Evolutionary conservation across 1,140 invertebrate genomes (phyloP).

Genomic region (Diploscapter pachys): DNA sequence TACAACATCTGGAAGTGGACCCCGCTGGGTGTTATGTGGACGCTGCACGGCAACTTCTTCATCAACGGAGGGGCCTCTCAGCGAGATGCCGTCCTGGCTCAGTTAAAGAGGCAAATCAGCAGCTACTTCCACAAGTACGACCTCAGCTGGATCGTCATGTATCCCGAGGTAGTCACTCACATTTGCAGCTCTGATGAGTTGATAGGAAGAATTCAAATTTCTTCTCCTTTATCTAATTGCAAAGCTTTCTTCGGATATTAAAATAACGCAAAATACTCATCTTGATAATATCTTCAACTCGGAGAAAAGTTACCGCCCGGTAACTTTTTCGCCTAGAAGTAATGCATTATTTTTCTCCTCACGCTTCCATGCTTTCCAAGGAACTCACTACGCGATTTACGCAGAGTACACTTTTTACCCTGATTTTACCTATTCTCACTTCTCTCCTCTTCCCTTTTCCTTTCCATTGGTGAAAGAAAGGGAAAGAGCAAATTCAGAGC

Average conservation of each 20-base stretch:
- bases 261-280: too few relatives aligned
- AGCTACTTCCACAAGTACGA: conserved; percentile 45
- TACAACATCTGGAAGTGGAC: conserved; percentile 47
- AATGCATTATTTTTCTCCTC: too few relatives aligned
- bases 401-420: too few relatives aligned
- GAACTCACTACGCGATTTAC: too few relatives aligned
- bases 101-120: conserved; percentile 44
- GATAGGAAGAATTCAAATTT: conserved; percentile 6
- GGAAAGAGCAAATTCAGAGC: background rate
- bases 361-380: too few relatives aligned
- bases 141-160: conserved; percentile 55
- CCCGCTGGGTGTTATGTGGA: conserved; percentile 43
- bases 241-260: too few relatives aligned
- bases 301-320: too few relatives aligned
- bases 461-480: background rate
- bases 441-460: too few relatives aligned
- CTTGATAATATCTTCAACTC: too few relatives aligned
- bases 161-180: conserved; percentile 41
- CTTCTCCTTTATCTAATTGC: conserved; percentile 4
- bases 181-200: background rate
- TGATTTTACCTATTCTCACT: too few relatives aligned
- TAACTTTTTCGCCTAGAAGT: too few relatives aligned
- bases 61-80: conserved; percentile 48
- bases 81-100: conserved; percentile 38
- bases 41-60: conserved; percentile 42